Evolutionary conservation across 2,888 invertebrate species (phyloP), one percentile per base, ranked within the genome.

Genomic region (Cepaea hortensis): DNA sequence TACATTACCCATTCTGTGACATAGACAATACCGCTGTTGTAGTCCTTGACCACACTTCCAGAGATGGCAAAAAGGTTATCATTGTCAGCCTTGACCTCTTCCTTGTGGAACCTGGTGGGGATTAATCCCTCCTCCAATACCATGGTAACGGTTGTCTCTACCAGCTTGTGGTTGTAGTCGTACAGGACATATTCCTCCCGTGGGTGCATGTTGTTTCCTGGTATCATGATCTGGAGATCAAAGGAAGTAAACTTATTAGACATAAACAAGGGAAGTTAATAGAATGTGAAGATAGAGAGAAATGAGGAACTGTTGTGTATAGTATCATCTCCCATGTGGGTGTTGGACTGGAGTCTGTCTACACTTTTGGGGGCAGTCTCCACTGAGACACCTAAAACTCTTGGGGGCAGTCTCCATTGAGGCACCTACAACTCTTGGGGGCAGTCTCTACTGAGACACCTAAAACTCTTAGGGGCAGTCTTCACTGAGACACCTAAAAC

Each of bases 151-250:
- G 68, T 46, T 13, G 82, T 86, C 83, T 86, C 86, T 23, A 86
- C 82, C 68, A 86, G 70, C 13, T 75, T 46, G 82, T 86, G 76
- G 75, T 62, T 20, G 55, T 62, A 77, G 86, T 86, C 86, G 61
- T 86, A 86, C 5, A 75, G 1, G 3, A 86, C 55, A 20, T 76
- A 77, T 35, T 86, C 61, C 46, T 86, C 81, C n/a, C 23, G 61
- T 55, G 86, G 82, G 20, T 4, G 77, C 4, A 35, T 46, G 20
- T 50, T 35, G 0, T 23, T 83, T 15, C 23, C 83, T 50, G 77
- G 82, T 3, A 75, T 15, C 15, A 77, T n/a, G 18, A 83, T 55
- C 86, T 86, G 61, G 6, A 6, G 35, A 62, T 20, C 1, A n/a
- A 1, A 68, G 68, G 55, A 55, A 55, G 2, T 55, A 55, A 55